Percentiles rank a stretch among this genome's conserved stretches.
phyloP scores from a whole-genome alignment of 2,888 invertebrate species.

The Omphaloscelis lunosa region DNA sequence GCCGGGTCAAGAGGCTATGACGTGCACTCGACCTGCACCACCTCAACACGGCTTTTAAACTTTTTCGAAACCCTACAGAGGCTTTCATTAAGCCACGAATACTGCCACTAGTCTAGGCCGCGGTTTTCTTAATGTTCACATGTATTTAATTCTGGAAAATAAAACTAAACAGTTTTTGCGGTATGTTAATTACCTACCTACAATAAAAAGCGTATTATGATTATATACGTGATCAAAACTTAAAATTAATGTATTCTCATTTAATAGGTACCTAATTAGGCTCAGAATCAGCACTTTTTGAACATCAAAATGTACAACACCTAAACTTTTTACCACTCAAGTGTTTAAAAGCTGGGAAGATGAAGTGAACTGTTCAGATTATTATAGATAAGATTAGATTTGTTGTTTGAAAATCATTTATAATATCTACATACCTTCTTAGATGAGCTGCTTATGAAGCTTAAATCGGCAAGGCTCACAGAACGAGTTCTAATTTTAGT shows the following conservation, averaged over 20 bases:
- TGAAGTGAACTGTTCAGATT: background rate
- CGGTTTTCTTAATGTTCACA: slow-evolving; percentile 70
- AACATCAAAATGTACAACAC: background rate
- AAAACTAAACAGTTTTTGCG: background rate
- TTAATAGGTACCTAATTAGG: background rate
- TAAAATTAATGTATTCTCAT: background rate
- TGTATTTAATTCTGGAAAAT: slow-evolving; percentile 60
- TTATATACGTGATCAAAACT: background rate
- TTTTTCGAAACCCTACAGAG: slow-evolving; percentile 83
- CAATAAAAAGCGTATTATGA: background rate
- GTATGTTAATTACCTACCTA: background rate
- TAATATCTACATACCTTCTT: background rate
- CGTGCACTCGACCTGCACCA: slow-evolving; percentile 84
- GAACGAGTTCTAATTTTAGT: background rate
- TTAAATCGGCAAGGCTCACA: background rate
- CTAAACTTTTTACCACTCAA: background rate
- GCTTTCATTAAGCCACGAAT: slow-evolving; percentile 84
- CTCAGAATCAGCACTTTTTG: background rate
- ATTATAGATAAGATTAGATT: background rate
- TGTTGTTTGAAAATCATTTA: background rate
- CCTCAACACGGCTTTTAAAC: slow-evolving; percentile 84
- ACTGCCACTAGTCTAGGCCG: slow-evolving; percentile 71
- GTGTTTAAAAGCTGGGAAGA: background rate
- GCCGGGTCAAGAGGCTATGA: slow-evolving; percentile 86
- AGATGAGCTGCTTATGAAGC: background rate